Evolutionary conservation across 2,888 invertebrate species (phyloP).

Genomic region (Synergus umbraculus): DNA sequence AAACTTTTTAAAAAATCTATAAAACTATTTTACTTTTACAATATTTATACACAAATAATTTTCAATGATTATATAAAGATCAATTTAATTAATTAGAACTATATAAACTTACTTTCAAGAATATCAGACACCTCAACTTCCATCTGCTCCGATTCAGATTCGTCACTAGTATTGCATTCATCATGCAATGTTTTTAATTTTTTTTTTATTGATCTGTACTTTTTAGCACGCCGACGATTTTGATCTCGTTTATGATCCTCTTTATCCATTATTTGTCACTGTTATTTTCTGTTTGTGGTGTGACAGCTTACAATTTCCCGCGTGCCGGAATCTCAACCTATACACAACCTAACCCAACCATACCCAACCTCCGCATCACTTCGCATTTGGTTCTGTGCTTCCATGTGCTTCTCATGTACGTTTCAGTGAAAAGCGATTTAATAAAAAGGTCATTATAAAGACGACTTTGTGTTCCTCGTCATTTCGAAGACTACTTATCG

Average conservation of each 20-base stretch:
- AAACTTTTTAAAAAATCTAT: neutral
- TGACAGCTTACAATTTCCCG: too few relatives aligned
- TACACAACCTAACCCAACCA: too few relatives aligned
- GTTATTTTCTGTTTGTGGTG: too few relatives aligned
- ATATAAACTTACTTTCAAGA: neutral
- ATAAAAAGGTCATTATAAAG: too few relatives aligned
- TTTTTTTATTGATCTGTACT: neutral
- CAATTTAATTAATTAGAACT: neutral
- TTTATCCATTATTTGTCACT: neutral
- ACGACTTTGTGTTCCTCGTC: too few relatives aligned
- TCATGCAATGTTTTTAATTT: neutral
- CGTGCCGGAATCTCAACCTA: too few relatives aligned
- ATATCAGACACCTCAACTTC: neutral
- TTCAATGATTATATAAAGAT: neutral
- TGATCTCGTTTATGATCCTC: neutral
- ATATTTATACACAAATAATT: neutral
- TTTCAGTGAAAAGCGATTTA: too few relatives aligned
- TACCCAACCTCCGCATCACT: too few relatives aligned
- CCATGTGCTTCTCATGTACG: too few relatives aligned
- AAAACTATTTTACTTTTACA: neutral
- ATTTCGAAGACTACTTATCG: neutral
- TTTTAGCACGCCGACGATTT: neutral
- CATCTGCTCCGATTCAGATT: neutral
- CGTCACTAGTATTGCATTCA: neutral
- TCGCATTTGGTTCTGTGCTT: too few relatives aligned